These are phyloP conservation scores for Temnopleurus reevesii DNA, from an alignment of 53 echinoderm and acorn worm species.

Conservation along the genomic window DNA sequence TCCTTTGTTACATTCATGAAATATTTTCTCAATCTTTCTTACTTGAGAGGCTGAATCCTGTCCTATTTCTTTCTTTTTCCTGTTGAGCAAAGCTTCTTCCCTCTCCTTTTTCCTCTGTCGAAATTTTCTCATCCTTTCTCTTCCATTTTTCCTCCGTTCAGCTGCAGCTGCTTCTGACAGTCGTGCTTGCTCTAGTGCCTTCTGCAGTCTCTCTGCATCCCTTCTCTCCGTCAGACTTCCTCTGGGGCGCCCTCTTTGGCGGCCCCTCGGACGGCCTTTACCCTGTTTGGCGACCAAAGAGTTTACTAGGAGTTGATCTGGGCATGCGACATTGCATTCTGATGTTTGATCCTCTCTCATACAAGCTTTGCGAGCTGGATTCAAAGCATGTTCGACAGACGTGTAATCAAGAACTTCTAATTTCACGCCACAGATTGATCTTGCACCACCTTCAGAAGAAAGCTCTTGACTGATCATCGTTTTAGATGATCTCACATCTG, in stretches of 20 bases:
- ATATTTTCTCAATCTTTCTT: too few species aligned
- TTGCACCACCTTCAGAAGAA: too few species aligned
- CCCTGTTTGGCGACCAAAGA: too few species aligned
- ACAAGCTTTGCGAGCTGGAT: neutral
- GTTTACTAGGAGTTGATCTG: too few species aligned
- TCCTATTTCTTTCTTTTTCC: neutral
- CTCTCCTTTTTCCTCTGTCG: neutral
- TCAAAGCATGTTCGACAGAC: neutral
- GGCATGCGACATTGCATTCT: too few species aligned
- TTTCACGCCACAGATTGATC: neutral
- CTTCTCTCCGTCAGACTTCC: neutral
- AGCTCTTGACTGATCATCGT: too few species aligned
- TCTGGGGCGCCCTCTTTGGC: neutral
- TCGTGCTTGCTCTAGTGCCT: neutral
- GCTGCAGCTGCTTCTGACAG: neutral
- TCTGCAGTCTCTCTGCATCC: neutral
- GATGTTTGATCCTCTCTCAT: too few species aligned
- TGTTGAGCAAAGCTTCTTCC: too few species aligned
- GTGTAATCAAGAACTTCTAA: neutral
- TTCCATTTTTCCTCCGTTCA: neutral
- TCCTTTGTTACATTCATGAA: too few species aligned
- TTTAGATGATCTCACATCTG: too few species aligned
- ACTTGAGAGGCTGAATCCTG: too few species aligned
- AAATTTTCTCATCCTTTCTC: constrained; percentile 5
- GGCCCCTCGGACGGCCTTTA: too few species aligned